phyloP scores from a whole-genome alignment of 2,797 vertebrate species.

The Macropodus opercularis region DNA sequence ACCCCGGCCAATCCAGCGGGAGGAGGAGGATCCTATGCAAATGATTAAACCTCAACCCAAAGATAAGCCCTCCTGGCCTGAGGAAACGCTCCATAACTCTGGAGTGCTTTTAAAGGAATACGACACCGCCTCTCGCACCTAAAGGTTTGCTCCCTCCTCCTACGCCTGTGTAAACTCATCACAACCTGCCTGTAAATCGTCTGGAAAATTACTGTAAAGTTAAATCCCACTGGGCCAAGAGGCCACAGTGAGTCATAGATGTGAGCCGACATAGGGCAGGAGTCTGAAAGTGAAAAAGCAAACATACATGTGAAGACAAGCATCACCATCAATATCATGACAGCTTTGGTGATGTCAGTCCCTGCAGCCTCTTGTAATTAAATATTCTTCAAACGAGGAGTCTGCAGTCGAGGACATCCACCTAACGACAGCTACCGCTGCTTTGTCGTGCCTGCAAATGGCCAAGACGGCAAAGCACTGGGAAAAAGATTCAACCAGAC shows the following conservation, averaged over 20 bases:
- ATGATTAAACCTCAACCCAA: conserved; percentile 47
- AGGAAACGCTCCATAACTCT: conserved; percentile 59
- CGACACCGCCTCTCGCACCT: conserved; percentile 62
- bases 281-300: conserved; percentile 35
- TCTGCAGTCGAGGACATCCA: neutral
- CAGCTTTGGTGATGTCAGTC: conserved; percentile 26
- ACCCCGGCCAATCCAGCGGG: conserved; percentile 62
- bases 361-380: neutral
- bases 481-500: conserved; percentile 8
- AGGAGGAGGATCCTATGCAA: conserved; percentile 60
- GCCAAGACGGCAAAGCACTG: neutral
- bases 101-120: conserved; percentile 75
- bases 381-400: neutral
- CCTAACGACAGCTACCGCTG: neutral
- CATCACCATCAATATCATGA: conserved; percentile 13
- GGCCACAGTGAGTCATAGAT: conserved; percentile 28
- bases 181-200: conserved; percentile 41
- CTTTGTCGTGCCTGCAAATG: conserved; percentile 3
- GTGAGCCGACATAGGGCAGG: conserved; percentile 42
- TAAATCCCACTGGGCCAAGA: conserved; percentile 31
- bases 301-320: conserved; percentile 38
- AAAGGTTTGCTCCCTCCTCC: conserved; percentile 2
- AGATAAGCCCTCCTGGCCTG: conserved; percentile 51
- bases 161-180: conserved; percentile 49
- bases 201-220: conserved; percentile 20